A percentile compares a stretch with the other conserved stretches of the same genome.
phyloP scores from a whole-genome alignment of 2,113 vertebrate genomes.

The Picathartes gymnocephalus region DNA sequence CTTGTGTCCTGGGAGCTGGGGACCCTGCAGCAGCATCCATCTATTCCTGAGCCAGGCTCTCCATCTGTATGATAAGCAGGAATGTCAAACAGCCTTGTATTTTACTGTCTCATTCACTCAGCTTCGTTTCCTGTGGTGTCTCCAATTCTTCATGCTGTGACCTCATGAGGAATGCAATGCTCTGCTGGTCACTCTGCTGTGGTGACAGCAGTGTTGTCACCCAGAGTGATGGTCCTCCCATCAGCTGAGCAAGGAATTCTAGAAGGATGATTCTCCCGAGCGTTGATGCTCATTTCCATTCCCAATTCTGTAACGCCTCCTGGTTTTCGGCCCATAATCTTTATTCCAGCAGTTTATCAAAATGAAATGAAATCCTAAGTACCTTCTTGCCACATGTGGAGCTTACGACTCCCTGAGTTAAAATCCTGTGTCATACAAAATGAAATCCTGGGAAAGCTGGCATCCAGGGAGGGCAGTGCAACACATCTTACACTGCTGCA shows the following conservation, averaged over 20 bases:
- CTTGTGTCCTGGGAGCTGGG: background rate
- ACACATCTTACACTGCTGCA: background rate
- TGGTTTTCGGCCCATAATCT: background rate
- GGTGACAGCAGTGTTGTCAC: background rate
- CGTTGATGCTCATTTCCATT: background rate
- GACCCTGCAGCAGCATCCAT: background rate
- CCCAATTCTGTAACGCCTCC: background rate
- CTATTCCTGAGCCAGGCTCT: background rate
- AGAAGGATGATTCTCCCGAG: background rate
- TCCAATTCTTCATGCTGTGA: background rate
- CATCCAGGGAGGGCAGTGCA: background rate
- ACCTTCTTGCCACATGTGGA: background rate
- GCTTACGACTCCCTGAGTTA: background rate
- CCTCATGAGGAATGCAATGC: background rate
- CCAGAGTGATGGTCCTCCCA: background rate
- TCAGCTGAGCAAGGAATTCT: background rate
- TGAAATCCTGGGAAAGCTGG: background rate
- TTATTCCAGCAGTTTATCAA: background rate
- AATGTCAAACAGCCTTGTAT: background rate
- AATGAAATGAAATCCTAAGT: background rate
- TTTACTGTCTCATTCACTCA: background rate
- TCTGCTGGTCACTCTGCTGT: background rate
- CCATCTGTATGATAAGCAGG: background rate
- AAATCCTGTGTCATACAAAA: background rate
- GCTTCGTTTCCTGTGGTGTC: fast-evolving